Evolutionary conservation across 1,140 invertebrate genomes (phyloP).

Genomic region (Choristoneura fumiferana): DNA sequence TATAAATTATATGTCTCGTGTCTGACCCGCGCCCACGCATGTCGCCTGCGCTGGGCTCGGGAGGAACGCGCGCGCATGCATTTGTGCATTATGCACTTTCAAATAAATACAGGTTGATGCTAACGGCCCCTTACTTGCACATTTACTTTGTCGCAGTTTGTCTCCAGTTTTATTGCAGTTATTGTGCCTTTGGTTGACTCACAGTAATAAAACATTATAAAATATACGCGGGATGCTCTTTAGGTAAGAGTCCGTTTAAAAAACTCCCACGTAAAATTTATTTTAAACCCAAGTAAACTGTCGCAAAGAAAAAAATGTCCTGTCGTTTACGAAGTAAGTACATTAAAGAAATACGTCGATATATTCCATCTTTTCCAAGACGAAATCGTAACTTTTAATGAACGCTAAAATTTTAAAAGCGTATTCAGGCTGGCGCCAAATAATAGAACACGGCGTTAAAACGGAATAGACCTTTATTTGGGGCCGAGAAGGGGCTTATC

Average conservation of each 20-base stretch:
- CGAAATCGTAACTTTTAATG: conserved; percentile 38
- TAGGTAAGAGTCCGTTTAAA: neutral
- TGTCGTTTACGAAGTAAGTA: no score
- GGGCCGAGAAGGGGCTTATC: conserved; percentile 48
- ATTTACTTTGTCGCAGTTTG: conserved; percentile 5
- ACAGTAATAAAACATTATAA: neutral
- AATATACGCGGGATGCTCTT: neutral
- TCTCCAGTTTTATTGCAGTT: conserved; percentile 1
- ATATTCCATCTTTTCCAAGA: no score
- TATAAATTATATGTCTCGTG: neutral
- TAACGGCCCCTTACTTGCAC: conserved; percentile 5
- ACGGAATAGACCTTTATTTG: conserved; percentile 40
- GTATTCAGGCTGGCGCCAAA: conserved; percentile 37
- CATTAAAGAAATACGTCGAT: no score
- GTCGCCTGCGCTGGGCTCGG: conserved; percentile 22
- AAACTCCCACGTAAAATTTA: neutral
- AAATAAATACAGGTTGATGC: conserved; percentile 21
- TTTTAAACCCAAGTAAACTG: neutral
- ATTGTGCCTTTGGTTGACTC: neutral
- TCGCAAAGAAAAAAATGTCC: no score
- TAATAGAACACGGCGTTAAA: conserved; percentile 11
- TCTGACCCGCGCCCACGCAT: conserved; percentile 33
- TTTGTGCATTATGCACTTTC: conserved; percentile 37
- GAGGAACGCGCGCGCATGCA: conserved; percentile 34
- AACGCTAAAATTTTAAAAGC: conserved; percentile 45